Conservation (phyloP, 2,888 invertebrate genomes). For the Catocala nupta region DNA sequence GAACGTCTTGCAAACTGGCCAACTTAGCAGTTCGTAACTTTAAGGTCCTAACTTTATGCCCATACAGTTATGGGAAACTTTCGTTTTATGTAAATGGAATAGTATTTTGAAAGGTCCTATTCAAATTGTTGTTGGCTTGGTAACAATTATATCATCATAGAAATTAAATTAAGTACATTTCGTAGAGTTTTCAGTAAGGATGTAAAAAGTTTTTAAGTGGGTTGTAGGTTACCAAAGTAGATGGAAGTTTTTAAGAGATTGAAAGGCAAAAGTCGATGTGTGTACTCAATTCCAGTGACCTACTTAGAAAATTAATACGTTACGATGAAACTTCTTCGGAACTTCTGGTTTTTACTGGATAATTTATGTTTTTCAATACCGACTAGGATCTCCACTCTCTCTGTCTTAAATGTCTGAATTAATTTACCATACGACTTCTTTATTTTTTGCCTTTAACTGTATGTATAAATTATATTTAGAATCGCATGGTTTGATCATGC, state of each 20-base stretch:
- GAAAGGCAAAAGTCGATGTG: background rate
- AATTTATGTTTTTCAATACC: no score
- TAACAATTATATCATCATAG: constrained; percentile 17
- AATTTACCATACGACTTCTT: no score
- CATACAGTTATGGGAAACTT: constrained; percentile 42
- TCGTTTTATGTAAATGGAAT: constrained; percentile 46
- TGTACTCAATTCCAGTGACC: background rate
- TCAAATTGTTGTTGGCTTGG: constrained; percentile 35
- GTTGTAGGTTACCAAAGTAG: background rate
- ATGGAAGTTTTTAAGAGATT: background rate
- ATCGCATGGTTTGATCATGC: no score
- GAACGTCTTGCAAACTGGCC: constrained; percentile 49
- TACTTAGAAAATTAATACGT: background rate
- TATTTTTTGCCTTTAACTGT: no score
- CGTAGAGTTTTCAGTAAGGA: background rate
- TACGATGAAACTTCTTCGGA: no score
- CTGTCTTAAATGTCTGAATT: no score
- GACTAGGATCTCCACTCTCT: no score
- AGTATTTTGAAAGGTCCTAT: constrained; percentile 34
- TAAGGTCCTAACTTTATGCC: constrained; percentile 40
- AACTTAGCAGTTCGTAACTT: constrained; percentile 47
- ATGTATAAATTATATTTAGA: no score
- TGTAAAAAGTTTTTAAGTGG: constrained; percentile 4
- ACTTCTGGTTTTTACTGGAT: no score
- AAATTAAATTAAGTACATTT: constrained; percentile 8